Evolutionary conservation across 2,888 invertebrate species (phyloP).

Genomic region (Drosophila affinis): DNA sequence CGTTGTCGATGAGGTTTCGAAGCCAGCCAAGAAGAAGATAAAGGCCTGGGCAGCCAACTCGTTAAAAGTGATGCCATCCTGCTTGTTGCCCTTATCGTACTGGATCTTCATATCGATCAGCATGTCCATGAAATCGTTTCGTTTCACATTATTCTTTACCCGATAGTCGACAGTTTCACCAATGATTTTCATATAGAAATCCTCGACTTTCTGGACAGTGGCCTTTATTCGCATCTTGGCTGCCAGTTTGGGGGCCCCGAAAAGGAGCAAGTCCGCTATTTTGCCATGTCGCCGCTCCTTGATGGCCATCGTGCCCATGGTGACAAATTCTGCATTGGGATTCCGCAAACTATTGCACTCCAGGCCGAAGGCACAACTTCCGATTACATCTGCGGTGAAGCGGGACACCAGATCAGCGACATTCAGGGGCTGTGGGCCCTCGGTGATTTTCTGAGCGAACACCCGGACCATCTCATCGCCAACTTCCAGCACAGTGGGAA

Average conservation of each 20-base stretch:
- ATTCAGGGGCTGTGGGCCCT: slow-evolving; percentile 74
- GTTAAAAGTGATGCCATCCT: slow-evolving; percentile 63
- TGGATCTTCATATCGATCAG: slow-evolving; percentile 72
- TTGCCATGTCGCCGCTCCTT: slow-evolving; percentile 53
- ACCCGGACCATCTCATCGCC: slow-evolving; percentile 55
- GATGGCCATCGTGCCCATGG: slow-evolving; percentile 70
- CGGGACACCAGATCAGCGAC: slow-evolving; percentile 83
- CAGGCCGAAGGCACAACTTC: slow-evolving; percentile 84
- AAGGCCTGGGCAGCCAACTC: slow-evolving; percentile 85
- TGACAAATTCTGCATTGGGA: slow-evolving; percentile 81
- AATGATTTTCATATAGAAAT: slow-evolving; percentile 84
- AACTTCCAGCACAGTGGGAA: slow-evolving; percentile 65
- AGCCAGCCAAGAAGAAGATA: slow-evolving; percentile 85
- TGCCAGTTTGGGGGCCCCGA: slow-evolving; percentile 58
- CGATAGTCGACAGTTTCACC: slow-evolving; percentile 64
- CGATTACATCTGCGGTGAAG: slow-evolving; percentile 85
- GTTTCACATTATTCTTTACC: slow-evolving; percentile 79
- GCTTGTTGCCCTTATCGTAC: slow-evolving; percentile 55
- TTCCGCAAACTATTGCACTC: slow-evolving; percentile 84
- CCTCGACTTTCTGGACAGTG: slow-evolving; percentile 62
- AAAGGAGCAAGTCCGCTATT: slow-evolving; percentile 23
- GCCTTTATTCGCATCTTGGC: slow-evolving; percentile 59
- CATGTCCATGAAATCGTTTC: slow-evolving; percentile 86
- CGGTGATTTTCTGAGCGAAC: slow-evolving; percentile 42
- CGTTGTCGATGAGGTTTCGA: slow-evolving; percentile 85